Conservation (phyloP, 2,888 invertebrate species). For the Cantharis nigra region DNA sequence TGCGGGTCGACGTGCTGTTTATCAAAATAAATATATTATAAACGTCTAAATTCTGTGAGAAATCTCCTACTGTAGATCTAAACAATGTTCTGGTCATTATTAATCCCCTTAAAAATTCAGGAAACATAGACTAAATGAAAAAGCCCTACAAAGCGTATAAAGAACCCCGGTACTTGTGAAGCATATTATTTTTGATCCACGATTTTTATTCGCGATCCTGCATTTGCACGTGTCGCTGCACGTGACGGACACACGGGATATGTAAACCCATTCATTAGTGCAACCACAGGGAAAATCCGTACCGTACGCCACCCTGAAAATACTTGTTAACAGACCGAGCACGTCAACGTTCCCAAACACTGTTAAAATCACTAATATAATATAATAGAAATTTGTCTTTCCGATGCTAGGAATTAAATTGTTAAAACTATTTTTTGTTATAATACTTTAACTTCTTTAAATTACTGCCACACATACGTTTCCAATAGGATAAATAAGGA, state of each 20-base stretch:
- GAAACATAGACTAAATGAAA: slow-evolving; percentile 39
- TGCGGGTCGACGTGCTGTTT: too few relatives aligned
- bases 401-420: neutral
- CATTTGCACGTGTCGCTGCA: slow-evolving; percentile 45
- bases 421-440: neutral
- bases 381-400: neutral
- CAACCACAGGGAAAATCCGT: slow-evolving; percentile 56
- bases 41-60: slow-evolving; percentile 24
- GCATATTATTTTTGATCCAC: slow-evolving; percentile 54
- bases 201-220: slow-evolving; percentile 50
- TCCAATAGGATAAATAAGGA: neutral
- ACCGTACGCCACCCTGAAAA: slow-evolving; percentile 24
- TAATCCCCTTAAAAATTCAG: slow-evolving; percentile 31
- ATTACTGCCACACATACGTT: neutral
- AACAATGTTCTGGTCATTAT: slow-evolving; percentile 29
- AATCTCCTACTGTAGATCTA: slow-evolving; percentile 15
- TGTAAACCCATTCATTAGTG: slow-evolving; percentile 59
- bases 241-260: slow-evolving; percentile 54
- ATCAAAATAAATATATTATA: slow-evolving; percentile 19
- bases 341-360: slow-evolving; percentile 19
- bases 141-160: slow-evolving; percentile 42
- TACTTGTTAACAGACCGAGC: slow-evolving; percentile 9
- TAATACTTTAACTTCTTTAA: neutral
- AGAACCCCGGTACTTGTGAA: slow-evolving; percentile 49
- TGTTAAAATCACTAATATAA: neutral